Percentiles rank a stretch among this genome's conserved stretches.
Evolutionary conservation across 2,113 vertebrate species (phyloP).

Genomic region (Mormoops blainvillei): DNA sequence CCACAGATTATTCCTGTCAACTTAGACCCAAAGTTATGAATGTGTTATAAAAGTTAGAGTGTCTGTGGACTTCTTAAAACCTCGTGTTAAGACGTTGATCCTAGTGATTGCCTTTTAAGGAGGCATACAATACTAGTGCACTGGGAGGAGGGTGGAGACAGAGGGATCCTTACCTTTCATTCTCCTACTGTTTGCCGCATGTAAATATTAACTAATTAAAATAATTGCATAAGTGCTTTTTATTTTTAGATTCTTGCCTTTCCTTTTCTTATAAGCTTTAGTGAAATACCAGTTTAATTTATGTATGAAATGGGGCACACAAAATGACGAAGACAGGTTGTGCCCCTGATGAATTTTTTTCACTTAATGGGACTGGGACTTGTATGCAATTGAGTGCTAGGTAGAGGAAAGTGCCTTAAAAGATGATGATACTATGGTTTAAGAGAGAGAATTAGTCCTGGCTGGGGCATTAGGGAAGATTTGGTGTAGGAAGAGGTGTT

Average conservation of each 20-base stretch:
- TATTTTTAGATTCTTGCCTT: constrained; percentile 2
- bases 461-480: background rate
- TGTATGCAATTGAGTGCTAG: background rate
- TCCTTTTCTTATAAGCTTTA: background rate
- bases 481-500: background rate
- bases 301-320: background rate
- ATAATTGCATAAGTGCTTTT: background rate
- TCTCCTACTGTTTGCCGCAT: background rate
- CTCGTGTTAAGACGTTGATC: background rate
- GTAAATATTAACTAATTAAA: background rate
- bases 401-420: background rate
- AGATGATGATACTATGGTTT: background rate
- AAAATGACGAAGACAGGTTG: background rate
- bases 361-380: background rate
- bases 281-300: constrained; percentile 27
- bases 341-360: background rate
- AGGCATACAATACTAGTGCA: background rate
- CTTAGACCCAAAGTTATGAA: background rate
- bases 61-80: background rate
- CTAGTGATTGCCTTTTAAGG: background rate
- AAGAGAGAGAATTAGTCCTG: constrained; percentile 3
- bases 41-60: background rate
- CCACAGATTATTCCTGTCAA: background rate
- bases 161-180: background rate
- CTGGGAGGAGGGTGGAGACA: background rate